Base-by-base conservation (phyloP, 2,797 vertebrate species). In the Delichon dasypus region DNA sequence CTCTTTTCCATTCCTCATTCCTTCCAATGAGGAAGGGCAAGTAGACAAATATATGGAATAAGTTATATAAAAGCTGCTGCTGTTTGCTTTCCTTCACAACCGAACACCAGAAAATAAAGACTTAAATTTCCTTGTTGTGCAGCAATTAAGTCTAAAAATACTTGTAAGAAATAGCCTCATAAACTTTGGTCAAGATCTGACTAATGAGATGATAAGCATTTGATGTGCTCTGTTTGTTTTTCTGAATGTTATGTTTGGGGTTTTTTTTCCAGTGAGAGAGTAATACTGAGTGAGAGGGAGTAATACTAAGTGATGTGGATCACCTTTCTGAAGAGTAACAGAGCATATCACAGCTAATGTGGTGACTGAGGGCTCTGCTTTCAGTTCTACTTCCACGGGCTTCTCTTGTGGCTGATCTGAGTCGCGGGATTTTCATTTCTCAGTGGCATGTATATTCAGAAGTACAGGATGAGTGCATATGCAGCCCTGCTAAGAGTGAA, bases 341-440 rank as follows among this genome's bases (percentile, higher is more conserved):
- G 53, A 45, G 42, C 9, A 17, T 2, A 4, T 54, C 16, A 21
- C 1, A 8, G 10, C 45, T 48, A 22, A 45, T 1, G 2, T 0
- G 1, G 38, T 4, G 3, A 42, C 45, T 44, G 9, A 50, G 62
- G 29, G 42, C 50, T 88, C 51, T 85, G 27, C 42, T 74, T 78
- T 3, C 1, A 85, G 48, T 14, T 22, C 40, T 62, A 36, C 14
- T 44, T 83, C 29, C 15, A 4, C 14, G 7, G 4, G 21, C 36
- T 13, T 70, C 20, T 45, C 22, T 34, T 5, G 2, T 61, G 51
- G 40, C 68, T 88, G 60, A 40, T 12, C 16, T 50, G 51, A 16
- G 21, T 55, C 17, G 44, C 32, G 48, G 32, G 23, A 13, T 62
- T 82, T 83, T 62, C 60, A 12, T 55, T 89, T 61, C 6, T 55